Evolutionary conservation across 2,797 vertebrate genomes (phyloP), one percentile per base, ranked within the genome.

Genomic region (Distichodus sexfasciatus): DNA sequence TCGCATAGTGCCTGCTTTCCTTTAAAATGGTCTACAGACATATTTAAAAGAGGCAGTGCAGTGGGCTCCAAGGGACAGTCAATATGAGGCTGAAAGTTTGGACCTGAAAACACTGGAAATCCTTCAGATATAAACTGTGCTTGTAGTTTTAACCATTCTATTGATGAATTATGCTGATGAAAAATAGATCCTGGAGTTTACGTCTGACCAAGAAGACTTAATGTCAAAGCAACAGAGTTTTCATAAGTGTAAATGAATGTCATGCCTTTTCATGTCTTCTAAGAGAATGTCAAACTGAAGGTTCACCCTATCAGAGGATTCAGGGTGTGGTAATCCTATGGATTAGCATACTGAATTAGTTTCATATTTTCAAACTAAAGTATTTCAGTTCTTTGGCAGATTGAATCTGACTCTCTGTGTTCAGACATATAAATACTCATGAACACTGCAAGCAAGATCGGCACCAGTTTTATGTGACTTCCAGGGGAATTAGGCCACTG

Each of bases 21-120:
- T 79, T 75, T 66, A 72, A 76, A 69, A 81, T 24, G 43, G 57
- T 35, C 67, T 40, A 26, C 79, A 71, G 70, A 76, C 75, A 43
- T 57, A 54, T 55, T 51, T 31, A 59, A n/a, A 54, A 31, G 47
- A 66, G 71, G 9, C 47, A 71, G 71, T 59, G 64, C 19, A 72
- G 63, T 23, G 24, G 51, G 75, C 68, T 74, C 58, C 9, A 28
- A 38, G 48, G 67, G 66, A 36, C 51, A 66, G 1, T 60, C 47
- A 76, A 74, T 1, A n/a, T 41, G 55, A 57, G 53, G 24, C 63
- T 40, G 51, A 69, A 76, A 66, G 40, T 4, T 31, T 58, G 29
- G 33, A 38, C 61, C 65, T 62, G 8, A 17, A 70, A 38, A 63
- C 11, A 21, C 26, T 21, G n/a, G 19, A 23, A 36, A 71, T 75